Evolutionary conservation across 1,140 invertebrate genomes (phyloP), one percentile per base, ranked within the genome.

Genomic region (Zaprionus lachaisei): DNA sequence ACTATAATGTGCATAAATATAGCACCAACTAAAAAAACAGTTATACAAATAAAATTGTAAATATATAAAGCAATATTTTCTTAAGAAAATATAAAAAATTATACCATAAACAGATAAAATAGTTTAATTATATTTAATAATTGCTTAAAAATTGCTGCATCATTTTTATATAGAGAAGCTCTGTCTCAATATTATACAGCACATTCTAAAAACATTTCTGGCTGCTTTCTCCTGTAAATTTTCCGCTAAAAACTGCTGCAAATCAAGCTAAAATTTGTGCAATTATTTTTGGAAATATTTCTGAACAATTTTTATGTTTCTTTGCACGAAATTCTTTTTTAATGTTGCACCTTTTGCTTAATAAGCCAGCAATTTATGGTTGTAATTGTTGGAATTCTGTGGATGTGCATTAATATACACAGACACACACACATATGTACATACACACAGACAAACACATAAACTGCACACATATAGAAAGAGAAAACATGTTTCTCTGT

Each of bases 351-450:
- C 24, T 28, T 57, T 14, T 15, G 20, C 41, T 41, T 56, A 58
- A 62, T 61, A 55, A 62, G 38, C 9, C 24, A 20, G 22, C 55
- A 64, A 71, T 64, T 64, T 57, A 63, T 62, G 49, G 11, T 20
- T 38, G 31, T 70, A 57, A 62, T 71, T 70, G 22, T 70, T 75
- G 72, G 49, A 71, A 41, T 41, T 69, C 51, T 37, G 28, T 9
- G 67, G 31, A 54, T 63, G 47, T 24, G 12, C 20, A 51, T 51
- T 51, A 34, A 26, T 15, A 26, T 6, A 47, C 44, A 54, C 34
- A 26, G 20, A 26, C 17, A 47, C 44, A 54, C 34, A 34, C 28
- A 65, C 44, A 65, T 5, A 55, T 14, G 41, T 22, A 64, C 47
- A 54, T 4, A 15, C 26, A 28, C 1, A 28, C 26, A 17, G 7